Percentiles rank a stretch among this genome's conserved stretches.
phyloP scores from a whole-genome alignment of 1,140 invertebrate species.

The Calephelis nemesis region DNA sequence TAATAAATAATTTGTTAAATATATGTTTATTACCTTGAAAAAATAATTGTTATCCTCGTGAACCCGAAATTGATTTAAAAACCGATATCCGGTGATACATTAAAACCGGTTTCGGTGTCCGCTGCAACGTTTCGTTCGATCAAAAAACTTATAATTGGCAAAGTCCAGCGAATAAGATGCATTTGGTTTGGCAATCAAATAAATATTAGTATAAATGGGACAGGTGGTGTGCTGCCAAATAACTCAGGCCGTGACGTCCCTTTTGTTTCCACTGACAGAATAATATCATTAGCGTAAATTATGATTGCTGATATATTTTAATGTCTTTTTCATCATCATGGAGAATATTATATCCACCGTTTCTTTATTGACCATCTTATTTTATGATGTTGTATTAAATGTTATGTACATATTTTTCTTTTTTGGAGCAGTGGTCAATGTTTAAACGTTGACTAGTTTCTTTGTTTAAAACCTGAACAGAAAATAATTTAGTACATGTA shows the following conservation, averaged over 20 bases:
- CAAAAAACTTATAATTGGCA: conserved; percentile 20
- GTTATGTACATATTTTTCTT: no score
- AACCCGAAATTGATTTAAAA: no score
- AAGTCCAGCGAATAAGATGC: conserved; percentile 20
- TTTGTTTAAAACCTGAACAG: no score
- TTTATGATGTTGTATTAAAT: no score
- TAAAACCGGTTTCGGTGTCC: no score
- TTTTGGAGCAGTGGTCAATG: no score
- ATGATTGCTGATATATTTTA: conserved; percentile 25
- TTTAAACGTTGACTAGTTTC: no score
- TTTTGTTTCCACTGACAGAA: conserved; percentile 38
- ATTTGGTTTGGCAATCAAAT: conserved; percentile 44
- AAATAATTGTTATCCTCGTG: conserved; percentile 10
- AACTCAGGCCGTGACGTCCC: conserved; percentile 34
- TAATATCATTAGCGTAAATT: conserved; percentile 37
- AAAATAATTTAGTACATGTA: no score
- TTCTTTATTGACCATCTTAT: conserved; percentile 12
- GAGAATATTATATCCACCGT: conserved; percentile 6
- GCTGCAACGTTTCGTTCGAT: no score
- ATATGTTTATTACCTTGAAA: not conserved
- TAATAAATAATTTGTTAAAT: no score
- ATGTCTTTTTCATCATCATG: conserved; percentile 24
- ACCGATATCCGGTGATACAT: no score
- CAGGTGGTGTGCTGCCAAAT: conserved; percentile 38
- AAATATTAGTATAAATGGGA: conserved; percentile 44